A percentile compares a stretch with the other conserved stretches of the same genome.
These are phyloP conservation scores for Cosmia pyralina DNA, from an alignment of 2,888 invertebrate genomes.

Conservation along the genomic window DNA sequence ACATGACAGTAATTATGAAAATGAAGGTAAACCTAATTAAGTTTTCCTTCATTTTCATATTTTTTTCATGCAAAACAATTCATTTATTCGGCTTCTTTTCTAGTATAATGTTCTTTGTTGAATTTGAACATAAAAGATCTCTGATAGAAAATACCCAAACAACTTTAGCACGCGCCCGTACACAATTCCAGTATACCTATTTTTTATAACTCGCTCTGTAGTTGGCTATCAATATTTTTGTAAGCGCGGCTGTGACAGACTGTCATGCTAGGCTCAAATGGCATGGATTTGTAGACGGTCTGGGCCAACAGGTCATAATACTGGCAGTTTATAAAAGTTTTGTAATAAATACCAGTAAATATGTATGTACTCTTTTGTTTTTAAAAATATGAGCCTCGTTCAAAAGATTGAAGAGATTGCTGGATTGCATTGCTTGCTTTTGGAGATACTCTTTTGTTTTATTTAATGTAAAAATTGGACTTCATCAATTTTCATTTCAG, in stretches of 20 bases:
- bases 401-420: background rate
- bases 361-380: background rate
- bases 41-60: background rate
- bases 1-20: too few species aligned
- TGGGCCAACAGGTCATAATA: constrained; percentile 33
- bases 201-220: background rate
- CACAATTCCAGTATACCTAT: too few species aligned
- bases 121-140: background rate
- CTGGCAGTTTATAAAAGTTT: constrained; percentile 4
- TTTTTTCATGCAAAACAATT: background rate
- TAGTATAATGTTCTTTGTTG: background rate
- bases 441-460: background rate
- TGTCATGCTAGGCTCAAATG: constrained; percentile 15
- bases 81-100: background rate
- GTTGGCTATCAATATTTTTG: constrained; percentile 27
- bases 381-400: background rate
- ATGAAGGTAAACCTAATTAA: background rate
- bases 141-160: background rate
- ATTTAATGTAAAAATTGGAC: background rate
- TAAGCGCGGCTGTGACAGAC: constrained; percentile 5
- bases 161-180: background rate
- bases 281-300: constrained; percentile 20
- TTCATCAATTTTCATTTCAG: background rate
- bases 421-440: too few species aligned
- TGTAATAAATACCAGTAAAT: background rate